Conservation (phyloP, 2,888 invertebrate species). For the Aromia moschata region DNA sequence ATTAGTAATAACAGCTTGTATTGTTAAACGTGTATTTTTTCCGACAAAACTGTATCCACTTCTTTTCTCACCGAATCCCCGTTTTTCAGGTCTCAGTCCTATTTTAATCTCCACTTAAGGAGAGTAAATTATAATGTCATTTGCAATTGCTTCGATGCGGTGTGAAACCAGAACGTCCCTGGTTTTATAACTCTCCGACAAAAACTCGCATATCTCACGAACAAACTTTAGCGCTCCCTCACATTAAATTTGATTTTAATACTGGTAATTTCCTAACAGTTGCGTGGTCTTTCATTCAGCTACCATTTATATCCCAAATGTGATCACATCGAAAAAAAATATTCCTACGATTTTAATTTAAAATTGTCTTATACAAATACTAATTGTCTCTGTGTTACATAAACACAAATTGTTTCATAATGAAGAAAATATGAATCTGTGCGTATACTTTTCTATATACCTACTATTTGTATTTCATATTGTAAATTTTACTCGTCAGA, state of each 20-base stretch:
- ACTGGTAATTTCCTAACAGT: constrained; percentile 4
- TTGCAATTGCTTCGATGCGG: constrained; percentile 11
- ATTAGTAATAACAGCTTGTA: not conserved
- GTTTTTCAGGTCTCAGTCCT: not conserved
- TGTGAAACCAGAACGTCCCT: constrained; percentile 15
- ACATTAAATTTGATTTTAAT: not conserved
- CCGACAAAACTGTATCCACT: not conserved
- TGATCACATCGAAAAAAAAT: no score
- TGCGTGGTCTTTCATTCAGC: no score
- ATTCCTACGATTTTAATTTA: no score
- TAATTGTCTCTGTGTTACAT: no score
- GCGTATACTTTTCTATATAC: no score
- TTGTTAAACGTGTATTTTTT: not conserved
- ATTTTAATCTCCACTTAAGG: not conserved
- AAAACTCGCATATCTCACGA: constrained; percentile 17
- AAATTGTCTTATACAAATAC: no score
- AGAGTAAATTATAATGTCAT: constrained; percentile 29
- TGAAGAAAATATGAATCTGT: no score
- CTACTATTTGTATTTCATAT: no score
- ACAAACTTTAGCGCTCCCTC: constrained; percentile 2
- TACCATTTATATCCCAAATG: no score
- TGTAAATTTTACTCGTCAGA: no score
- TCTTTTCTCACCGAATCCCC: not conserved
- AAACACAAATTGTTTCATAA: no score
- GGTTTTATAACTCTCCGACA: constrained; percentile 9